Evolutionary conservation across 2,113 vertebrate species (phyloP), one percentile per base, ranked within the genome.

Genomic region (Campylorhamphus procurvoides): DNA sequence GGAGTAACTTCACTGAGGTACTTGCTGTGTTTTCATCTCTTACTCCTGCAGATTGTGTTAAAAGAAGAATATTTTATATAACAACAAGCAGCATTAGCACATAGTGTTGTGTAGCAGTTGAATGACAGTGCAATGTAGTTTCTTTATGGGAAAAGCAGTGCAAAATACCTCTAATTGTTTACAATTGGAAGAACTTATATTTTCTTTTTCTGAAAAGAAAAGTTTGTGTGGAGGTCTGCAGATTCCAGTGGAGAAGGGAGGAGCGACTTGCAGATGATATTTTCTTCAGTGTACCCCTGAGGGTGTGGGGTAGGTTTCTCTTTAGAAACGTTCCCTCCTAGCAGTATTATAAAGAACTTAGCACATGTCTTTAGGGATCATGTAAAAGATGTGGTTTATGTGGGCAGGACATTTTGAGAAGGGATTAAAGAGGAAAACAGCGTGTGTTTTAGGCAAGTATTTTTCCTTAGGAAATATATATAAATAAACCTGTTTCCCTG

Each of bases 201-300:
- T 31, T 62, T 27, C 59, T 53, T 53, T 35, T 18, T 4, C 9
- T 40, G 14, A 6, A 23, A 67, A 75, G 31, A 8, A 49, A 15
- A 33, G 33, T n/a, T 7, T 35, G 2, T 33, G 1, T 55, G 20
- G 14, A 1, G 20, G 3, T 39, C 22, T 83, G 24, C 1, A 42
- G 28, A 8, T 25, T 77, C 18, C 5, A 22, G 14, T 40, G 31
- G 40, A 49, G 28, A 62, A 53, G 27, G 55, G 49, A 58, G 35
- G 25, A 69, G 6, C 1, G 5, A 35, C 6, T 62, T 69, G 14
- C 7, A 77, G 55, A 35, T 60, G 14, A 6, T 9, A 3, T 37
- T 87, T 68, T 73, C 16, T 7, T n/a, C 19, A 46, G 5, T 60
- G 25, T 33, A 37, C 6, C 11, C 12, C 14, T 76, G 55, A 40